These are phyloP conservation scores for Endomychus coccineus DNA, from an alignment of 2,888 invertebrate genomes.

Conservation along the genomic window DNA sequence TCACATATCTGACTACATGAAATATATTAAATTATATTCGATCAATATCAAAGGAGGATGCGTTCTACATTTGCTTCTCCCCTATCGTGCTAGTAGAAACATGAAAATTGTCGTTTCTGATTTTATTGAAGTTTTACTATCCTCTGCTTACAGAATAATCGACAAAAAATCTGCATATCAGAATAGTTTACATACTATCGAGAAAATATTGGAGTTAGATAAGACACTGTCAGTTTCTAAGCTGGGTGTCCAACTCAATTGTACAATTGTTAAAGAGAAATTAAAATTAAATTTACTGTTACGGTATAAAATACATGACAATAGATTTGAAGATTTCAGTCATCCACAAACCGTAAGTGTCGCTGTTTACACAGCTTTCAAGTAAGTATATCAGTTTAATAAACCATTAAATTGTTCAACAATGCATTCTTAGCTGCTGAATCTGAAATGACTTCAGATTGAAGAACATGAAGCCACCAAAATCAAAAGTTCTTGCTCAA, in stretches of 20 bases:
- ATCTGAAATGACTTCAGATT: slow-evolving; percentile 6
- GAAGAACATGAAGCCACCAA: slow-evolving; percentile 51
- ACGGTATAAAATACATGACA: slow-evolving; percentile 46
- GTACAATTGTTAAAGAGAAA: slow-evolving; percentile 43
- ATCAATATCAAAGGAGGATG: too few relatives aligned
- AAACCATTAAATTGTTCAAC: neutral
- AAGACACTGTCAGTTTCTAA: slow-evolving; percentile 48
- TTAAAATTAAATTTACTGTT: slow-evolving; percentile 51
- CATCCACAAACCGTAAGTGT: slow-evolving; percentile 60
- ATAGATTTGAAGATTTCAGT: slow-evolving; percentile 47
- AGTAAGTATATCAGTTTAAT: slow-evolving; percentile 36
- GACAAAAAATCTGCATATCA: slow-evolving; percentile 50
- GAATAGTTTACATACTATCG: slow-evolving; percentile 51
- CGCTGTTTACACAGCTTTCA: slow-evolving; percentile 58
- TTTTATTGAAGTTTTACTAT: too few relatives aligned
- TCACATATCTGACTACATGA: too few relatives aligned
- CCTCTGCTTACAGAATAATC: too few relatives aligned
- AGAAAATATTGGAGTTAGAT: slow-evolving; percentile 54
- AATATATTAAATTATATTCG: too few relatives aligned
- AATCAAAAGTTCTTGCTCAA: slow-evolving; percentile 52
- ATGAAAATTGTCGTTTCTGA: too few relatives aligned
- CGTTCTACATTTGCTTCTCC: too few relatives aligned
- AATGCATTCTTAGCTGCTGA: neutral
- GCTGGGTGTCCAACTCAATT: slow-evolving; percentile 52
- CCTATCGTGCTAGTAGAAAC: too few relatives aligned